Conservation (phyloP, 2,888 invertebrate species). For the Drosophila diplacantha region DNA sequence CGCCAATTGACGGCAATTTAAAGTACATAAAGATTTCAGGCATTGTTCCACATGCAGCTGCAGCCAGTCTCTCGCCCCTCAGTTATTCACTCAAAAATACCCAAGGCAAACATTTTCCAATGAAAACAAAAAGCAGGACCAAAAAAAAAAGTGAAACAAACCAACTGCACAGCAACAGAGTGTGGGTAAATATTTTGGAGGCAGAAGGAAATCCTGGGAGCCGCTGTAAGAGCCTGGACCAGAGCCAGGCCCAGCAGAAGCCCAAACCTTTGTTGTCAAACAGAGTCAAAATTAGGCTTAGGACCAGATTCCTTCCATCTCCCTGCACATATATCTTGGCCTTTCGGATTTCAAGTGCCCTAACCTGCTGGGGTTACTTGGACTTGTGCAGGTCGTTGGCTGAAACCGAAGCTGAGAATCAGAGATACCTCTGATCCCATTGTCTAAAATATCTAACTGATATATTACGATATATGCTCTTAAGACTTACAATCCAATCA, state of each 20-base stretch:
- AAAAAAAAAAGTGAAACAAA: conserved; percentile 11
- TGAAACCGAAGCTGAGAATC: too few species aligned
- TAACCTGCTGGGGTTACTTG: background rate
- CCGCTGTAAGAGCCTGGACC: background rate
- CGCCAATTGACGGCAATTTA: conserved; percentile 35
- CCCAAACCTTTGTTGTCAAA: conserved; percentile 28
- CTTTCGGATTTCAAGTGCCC: conserved; percentile 6
- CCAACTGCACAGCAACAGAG: conserved; percentile 18
- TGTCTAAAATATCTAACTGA: background rate
- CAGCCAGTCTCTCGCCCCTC: conserved; percentile 17
- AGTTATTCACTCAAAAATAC: conserved; percentile 29
- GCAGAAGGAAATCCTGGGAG: conserved; percentile 10
- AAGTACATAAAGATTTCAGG: conserved; percentile 38
- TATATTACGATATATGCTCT: background rate
- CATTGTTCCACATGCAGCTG: conserved; percentile 34
- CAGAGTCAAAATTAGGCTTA: conserved; percentile 46
- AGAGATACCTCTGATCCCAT: background rate
- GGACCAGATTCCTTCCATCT: conserved; percentile 23
- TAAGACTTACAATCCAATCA: too few species aligned
- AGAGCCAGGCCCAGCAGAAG: background rate
- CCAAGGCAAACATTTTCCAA: conserved; percentile 25
- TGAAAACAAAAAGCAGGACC: background rate
- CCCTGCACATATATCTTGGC: conserved; percentile 20
- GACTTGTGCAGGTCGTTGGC: too few species aligned
- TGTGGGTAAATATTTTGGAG: conserved; percentile 28